Percentiles rank a stretch among this genome's conserved stretches.
Conservation (phyloP, 2,888 invertebrate genomes). For the Campoplex nolae region DNA sequence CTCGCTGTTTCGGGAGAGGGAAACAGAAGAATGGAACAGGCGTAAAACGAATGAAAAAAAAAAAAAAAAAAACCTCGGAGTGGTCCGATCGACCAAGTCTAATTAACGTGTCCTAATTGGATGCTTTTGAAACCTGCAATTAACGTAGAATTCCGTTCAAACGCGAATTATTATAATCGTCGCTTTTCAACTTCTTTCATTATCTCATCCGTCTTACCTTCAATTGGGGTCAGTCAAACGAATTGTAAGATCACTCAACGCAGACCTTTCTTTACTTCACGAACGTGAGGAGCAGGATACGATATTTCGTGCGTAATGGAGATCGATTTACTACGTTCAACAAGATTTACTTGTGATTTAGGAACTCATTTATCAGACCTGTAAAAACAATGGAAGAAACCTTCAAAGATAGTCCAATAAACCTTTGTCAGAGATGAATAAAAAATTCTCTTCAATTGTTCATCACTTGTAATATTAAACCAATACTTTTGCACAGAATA, state of each 20-base stretch:
- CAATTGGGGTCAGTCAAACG: conserved; percentile 26
- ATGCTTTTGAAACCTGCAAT: conserved; percentile 70
- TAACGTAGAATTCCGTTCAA: conserved; percentile 71
- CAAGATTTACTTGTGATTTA: neutral
- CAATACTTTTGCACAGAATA: neutral
- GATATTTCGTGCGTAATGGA: neutral
- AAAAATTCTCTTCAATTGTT: neutral
- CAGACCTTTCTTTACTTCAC: neutral
- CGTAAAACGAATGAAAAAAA: conserved; percentile 30
- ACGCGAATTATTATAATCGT: conserved; percentile 50
- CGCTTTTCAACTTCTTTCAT: conserved; percentile 35
- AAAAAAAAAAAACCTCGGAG: conserved; percentile 29
- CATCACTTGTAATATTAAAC: neutral
- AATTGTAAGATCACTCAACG: neutral
- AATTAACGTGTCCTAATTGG: conserved; percentile 79
- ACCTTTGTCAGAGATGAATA: neutral
- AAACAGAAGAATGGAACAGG: conserved; percentile 54
- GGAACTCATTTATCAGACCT: neutral
- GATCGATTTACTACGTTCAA: neutral
- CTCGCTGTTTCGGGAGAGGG: conserved; percentile 53
- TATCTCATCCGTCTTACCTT: conserved; percentile 9
- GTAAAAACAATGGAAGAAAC: neutral
- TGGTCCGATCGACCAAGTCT: conserved; percentile 58
- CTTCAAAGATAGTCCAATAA: neutral
- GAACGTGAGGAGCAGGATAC: neutral